Evolutionary conservation across 1,140 invertebrate species (phyloP).

Genomic region (Acromyrmex echinatior): DNA sequence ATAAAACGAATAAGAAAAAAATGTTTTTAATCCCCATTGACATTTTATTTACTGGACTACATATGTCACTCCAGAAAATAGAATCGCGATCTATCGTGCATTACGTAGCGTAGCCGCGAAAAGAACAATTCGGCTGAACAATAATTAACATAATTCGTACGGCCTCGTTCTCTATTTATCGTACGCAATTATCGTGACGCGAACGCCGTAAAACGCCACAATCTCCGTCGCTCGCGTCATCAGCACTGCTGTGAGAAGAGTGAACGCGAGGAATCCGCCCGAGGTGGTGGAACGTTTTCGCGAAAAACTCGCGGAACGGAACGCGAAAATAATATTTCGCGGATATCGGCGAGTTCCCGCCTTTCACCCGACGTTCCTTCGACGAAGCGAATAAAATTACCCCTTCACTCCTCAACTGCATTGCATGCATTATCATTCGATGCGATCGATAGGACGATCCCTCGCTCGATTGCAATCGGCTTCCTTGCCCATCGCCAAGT

Average conservation of each 20-base stretch:
- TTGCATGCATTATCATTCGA: conserved; percentile 54
- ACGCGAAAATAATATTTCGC: conserved; percentile 45
- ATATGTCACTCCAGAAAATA: neutral
- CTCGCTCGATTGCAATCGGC: neutral
- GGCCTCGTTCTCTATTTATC: conserved; percentile 50
- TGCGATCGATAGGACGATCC: conserved; percentile 3
- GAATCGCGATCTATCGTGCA: neutral
- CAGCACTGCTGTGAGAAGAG: neutral
- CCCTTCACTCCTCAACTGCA: conserved; percentile 64
- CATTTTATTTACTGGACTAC: neutral
- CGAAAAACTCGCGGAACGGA: conserved; percentile 14
- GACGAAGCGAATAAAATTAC: conserved; percentile 42
- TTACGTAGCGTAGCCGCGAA: neutral
- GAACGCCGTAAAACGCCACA: neutral
- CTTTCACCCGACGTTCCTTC: conserved; percentile 64
- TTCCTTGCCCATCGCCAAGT: neutral
- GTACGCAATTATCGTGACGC: conserved; percentile 30
- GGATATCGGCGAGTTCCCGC: conserved; percentile 18
- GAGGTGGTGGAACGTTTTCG: neutral
- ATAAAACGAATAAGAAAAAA: neutral
- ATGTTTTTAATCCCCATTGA: neutral
- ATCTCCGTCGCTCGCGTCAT: neutral
- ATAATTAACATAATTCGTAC: conserved; percentile 54
- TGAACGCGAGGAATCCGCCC: conserved; percentile 11
- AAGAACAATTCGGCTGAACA: conserved; percentile 43